A percentile compares a stretch with the other conserved stretches of the same genome.
These are phyloP conservation scores for Gasterosteus aculeatus DNA, from an alignment of 2,113 vertebrate species.

Conservation along the genomic window DNA sequence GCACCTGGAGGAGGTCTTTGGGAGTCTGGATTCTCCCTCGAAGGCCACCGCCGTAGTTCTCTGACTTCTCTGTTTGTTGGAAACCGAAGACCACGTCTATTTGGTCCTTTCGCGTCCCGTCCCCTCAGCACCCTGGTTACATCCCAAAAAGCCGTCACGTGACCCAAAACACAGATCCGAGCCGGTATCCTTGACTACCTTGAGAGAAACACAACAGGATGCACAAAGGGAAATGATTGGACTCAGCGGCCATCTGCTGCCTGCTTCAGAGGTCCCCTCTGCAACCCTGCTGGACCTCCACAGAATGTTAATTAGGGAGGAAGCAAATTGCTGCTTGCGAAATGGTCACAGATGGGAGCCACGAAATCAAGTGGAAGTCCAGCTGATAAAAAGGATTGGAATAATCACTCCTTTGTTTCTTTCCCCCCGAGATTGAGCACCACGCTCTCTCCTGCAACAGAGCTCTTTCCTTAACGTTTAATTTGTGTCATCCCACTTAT, in stretches of 20 bases:
- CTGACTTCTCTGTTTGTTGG: neutral
- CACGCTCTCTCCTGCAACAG: neutral
- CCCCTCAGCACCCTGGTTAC: neutral
- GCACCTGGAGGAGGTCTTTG: too few relatives aligned
- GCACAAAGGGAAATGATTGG: neutral
- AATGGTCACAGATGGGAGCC: constrained; percentile 45
- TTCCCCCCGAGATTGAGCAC: neutral
- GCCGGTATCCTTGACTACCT: neutral
- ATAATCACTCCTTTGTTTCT: constrained; percentile 18
- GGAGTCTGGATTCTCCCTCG: too few relatives aligned
- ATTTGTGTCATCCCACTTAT: neutral
- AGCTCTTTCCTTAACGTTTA: neutral
- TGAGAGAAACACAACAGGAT: neutral
- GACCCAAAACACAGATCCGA: neutral
- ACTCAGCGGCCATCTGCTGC: constrained; percentile 47
- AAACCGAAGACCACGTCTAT: neutral
- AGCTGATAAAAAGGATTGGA: constrained; percentile 32
- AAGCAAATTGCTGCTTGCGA: constrained; percentile 22
- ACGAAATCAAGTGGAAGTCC: constrained; percentile 26
- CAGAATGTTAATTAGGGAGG: constrained; percentile 44
- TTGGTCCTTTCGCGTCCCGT: neutral
- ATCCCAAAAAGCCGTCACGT: neutral
- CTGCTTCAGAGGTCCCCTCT: constrained; percentile 33
- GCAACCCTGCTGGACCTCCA: constrained; percentile 25
- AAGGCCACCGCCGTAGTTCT: too few relatives aligned